Conservation (phyloP, 2,113 vertebrate genomes). For the Myotis lucifugus region DNA sequence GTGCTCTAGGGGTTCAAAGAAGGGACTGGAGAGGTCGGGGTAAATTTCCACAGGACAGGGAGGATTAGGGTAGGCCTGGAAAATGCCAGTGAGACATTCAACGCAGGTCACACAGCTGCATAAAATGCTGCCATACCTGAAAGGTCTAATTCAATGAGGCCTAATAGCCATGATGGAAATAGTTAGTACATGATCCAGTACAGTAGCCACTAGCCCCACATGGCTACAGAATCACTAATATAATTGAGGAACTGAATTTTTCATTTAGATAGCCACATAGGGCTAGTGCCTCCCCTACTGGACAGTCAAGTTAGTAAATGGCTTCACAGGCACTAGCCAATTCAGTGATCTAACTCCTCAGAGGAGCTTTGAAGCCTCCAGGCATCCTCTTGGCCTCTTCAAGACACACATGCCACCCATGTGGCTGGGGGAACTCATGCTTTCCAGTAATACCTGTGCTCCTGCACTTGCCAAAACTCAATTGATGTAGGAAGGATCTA, state of each 20-base stretch:
- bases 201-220: background rate
- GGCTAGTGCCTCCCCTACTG: background rate
- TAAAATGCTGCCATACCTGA: background rate
- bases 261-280: background rate
- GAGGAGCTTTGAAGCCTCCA: background rate
- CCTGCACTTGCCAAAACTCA: background rate
- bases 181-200: background rate
- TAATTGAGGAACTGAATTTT: background rate
- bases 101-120: background rate
- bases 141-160: background rate
- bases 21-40: background rate
- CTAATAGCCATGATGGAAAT: background rate
- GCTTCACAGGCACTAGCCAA: background rate
- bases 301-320: background rate
- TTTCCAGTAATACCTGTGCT: background rate
- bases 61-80: background rate
- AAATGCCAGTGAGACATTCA: background rate
- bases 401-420: background rate
- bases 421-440: background rate
- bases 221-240: background rate
- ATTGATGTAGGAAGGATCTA: background rate
- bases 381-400: background rate
- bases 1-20: background rate
- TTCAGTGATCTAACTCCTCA: background rate
- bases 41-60: background rate